phyloP scores from a whole-genome alignment of 2,113 vertebrate genomes.

The Dasyurus viverrinus region DNA sequence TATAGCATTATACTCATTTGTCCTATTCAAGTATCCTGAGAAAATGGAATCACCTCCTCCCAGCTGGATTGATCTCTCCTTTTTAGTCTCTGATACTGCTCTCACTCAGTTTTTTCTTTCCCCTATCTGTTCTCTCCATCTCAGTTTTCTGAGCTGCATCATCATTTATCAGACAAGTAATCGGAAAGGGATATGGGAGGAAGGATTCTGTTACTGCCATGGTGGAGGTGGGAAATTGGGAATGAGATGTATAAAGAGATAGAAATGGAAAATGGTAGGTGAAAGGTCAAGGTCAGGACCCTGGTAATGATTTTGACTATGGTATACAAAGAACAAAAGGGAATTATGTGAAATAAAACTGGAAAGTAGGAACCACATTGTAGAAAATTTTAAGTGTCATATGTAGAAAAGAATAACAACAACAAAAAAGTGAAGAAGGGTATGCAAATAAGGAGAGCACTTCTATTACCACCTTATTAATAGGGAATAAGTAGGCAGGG shows the following conservation, averaged over 20 bases:
- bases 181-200: not conserved
- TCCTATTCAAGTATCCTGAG: not conserved
- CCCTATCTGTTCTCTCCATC: not conserved
- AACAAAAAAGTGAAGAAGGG: not conserved
- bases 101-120: not conserved
- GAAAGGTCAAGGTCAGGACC: not conserved
- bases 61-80: not conserved
- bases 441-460: not conserved
- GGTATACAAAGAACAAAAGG: not conserved
- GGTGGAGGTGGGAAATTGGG: not conserved
- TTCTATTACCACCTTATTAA: not conserved
- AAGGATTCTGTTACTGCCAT: not conserved
- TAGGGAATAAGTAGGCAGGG: not conserved
- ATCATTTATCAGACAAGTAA: not conserved
- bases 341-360: not conserved
- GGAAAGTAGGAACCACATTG: not conserved
- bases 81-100: not conserved
- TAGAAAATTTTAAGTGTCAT: not conserved
- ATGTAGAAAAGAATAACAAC: not conserved
- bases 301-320: not conserved
- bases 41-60: not conserved
- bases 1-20: constrained; percentile 8
- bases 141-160: not conserved
- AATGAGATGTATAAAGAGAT: not conserved
- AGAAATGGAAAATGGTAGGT: not conserved